Evolutionary conservation across 2,113 vertebrate species (phyloP).

Genomic region (Taurulus bubalis): DNA sequence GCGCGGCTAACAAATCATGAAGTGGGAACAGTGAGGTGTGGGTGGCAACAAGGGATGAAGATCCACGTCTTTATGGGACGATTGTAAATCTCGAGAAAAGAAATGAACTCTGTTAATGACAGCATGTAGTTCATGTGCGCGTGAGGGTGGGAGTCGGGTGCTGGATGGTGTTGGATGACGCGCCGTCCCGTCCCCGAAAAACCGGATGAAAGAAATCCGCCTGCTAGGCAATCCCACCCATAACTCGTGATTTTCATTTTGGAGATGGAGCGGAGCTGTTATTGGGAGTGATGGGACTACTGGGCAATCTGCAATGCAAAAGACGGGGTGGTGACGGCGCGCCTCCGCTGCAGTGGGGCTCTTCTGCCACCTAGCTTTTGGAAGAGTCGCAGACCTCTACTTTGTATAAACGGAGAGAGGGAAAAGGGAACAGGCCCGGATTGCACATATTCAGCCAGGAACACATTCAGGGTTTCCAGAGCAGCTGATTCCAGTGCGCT

Average conservation of each 20-base stretch:
- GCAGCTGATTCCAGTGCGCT: not conserved
- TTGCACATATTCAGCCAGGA: constrained; percentile 24
- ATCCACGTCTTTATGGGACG: constrained; percentile 32
- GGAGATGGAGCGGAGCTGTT: constrained; percentile 65
- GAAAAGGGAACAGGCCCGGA: constrained; percentile 27
- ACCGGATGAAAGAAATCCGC: constrained; percentile 70
- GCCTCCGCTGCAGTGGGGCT: constrained; percentile 71
- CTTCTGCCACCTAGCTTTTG: constrained; percentile 82
- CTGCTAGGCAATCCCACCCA: constrained; percentile 65
- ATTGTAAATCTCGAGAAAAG: constrained; percentile 57
- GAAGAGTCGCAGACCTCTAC: constrained; percentile 66
- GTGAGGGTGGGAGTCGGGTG: not conserved
- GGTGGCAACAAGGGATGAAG: constrained; percentile 46
- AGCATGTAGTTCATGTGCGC: constrained; percentile 23
- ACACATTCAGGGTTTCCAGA: constrained; percentile 21
- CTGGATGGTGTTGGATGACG: constrained; percentile 40
- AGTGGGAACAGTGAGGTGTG: constrained; percentile 57
- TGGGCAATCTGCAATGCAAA: constrained; percentile 76
- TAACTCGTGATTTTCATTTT: constrained; percentile 74
- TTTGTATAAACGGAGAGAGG: constrained; percentile 26
- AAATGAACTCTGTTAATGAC: constrained; percentile 64
- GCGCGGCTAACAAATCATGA: constrained; percentile 73
- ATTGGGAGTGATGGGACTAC: constrained; percentile 70
- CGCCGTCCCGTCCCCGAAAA: constrained; percentile 49
- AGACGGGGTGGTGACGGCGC: constrained; percentile 71